Conservation (phyloP, 2,797 vertebrate species). For the Sebastes paucispinis region DNA sequence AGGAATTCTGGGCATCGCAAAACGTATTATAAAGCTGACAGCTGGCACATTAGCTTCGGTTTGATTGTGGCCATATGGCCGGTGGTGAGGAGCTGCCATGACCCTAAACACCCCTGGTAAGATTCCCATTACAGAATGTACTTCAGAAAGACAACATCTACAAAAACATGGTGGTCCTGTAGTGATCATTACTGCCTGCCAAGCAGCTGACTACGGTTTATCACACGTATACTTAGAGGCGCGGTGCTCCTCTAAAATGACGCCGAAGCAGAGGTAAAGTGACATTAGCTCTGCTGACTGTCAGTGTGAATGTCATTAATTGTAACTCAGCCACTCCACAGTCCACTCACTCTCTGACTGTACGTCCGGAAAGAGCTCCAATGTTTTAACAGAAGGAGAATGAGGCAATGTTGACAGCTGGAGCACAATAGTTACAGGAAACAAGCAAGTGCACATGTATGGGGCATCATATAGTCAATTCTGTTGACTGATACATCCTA, state of each 20-base stretch:
- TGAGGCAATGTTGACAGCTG: slow-evolving; percentile 7
- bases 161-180: slow-evolving; percentile 59
- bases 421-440: not conserved
- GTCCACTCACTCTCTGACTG: not conserved
- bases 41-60: slow-evolving; percentile 70
- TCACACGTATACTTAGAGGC: slow-evolving; percentile 38
- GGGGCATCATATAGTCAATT: not conserved
- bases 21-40: slow-evolving; percentile 62
- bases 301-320: slow-evolving; percentile 13
- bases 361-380: not conserved
- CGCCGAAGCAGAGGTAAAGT: slow-evolving; percentile 8
- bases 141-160: slow-evolving; percentile 59
- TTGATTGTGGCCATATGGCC: slow-evolving; percentile 78
- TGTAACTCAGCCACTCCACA: not conserved
- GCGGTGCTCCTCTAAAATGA: slow-evolving; percentile 15
- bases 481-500: not conserved
- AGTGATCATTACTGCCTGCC: slow-evolving; percentile 61
- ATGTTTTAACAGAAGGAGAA: not conserved
- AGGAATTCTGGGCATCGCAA: slow-evolving; percentile 55
- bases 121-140: slow-evolving; percentile 63
- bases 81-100: slow-evolving; percentile 60
- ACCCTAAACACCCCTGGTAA: slow-evolving; percentile 64
- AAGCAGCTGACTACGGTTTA: slow-evolving; percentile 50
- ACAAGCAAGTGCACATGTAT: not conserved
- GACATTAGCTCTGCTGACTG: slow-evolving; percentile 3